A percentile compares a stretch with the other conserved stretches of the same genome.
Conservation (phyloP, 2,113 vertebrate genomes). For the Cacatua alba region DNA sequence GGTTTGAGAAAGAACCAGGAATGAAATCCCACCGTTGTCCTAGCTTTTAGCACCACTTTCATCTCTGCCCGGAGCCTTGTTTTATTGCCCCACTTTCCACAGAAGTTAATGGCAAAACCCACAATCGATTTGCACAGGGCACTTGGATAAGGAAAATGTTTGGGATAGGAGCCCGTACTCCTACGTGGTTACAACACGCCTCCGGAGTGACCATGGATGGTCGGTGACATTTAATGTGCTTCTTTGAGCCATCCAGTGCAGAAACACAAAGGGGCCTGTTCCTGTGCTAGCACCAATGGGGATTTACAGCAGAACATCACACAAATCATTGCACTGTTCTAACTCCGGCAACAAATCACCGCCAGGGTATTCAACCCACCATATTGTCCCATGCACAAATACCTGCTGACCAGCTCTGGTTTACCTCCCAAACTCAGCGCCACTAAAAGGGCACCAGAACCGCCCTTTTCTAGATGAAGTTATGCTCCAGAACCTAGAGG, state of each 20-base stretch:
- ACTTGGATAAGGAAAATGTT: background rate
- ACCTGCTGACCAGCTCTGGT: background rate
- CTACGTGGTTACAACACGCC: background rate
- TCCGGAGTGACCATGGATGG: background rate
- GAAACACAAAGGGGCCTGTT: background rate
- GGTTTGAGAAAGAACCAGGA: background rate
- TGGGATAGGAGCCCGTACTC: background rate
- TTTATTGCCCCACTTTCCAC: constrained; percentile 12
- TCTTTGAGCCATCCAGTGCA: background rate
- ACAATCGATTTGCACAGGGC: background rate
- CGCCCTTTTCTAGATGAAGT: background rate
- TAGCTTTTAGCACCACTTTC: background rate
- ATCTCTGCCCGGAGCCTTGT: background rate
- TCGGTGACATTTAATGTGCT: background rate
- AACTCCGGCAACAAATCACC: background rate
- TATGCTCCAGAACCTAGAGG: background rate
- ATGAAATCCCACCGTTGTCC: background rate
- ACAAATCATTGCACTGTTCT: background rate
- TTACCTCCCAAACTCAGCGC: background rate
- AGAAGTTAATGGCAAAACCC: constrained; percentile 11
- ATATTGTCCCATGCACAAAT: background rate
- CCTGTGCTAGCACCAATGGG: background rate
- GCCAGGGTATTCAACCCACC: background rate
- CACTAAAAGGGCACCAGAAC: background rate
- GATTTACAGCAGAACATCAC: background rate